These are phyloP conservation scores for Steinernema feltiae DNA, from an alignment of 1,140 invertebrate genomes.

Conservation along the genomic window DNA sequence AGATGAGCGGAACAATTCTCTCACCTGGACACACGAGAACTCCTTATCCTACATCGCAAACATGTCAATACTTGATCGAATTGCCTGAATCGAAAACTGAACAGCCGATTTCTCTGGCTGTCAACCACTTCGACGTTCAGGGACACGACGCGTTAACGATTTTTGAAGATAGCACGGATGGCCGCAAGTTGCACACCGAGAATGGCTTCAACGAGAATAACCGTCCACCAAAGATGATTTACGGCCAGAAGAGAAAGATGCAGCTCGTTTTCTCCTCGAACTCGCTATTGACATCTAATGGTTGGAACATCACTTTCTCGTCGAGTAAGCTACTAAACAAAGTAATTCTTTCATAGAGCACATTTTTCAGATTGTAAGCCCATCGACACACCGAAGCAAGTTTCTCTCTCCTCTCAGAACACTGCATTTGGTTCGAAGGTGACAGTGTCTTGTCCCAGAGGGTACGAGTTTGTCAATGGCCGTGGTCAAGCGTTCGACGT, in stretches of 20 bases:
- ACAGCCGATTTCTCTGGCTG: slow-evolving; percentile 74
- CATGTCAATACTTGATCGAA: slow-evolving; percentile 49
- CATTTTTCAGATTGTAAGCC: slow-evolving; percentile 74
- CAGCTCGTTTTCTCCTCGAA: slow-evolving; percentile 78
- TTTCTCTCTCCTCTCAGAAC: slow-evolving; percentile 71
- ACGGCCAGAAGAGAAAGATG: slow-evolving; percentile 85
- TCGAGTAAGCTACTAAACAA: slow-evolving; percentile 65
- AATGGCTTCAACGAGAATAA: slow-evolving; percentile 69
- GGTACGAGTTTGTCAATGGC: slow-evolving; percentile 82
- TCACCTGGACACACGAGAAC: slow-evolving; percentile 47
- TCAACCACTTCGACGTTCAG: slow-evolving; percentile 77
- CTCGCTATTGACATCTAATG: slow-evolving; percentile 72
- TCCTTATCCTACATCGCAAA: slow-evolving; percentile 49
- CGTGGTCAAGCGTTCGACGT: slow-evolving; percentile 46
- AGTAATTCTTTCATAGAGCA: not conserved
- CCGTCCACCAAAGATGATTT: slow-evolving; percentile 78
- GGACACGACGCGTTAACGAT: slow-evolving; percentile 77
- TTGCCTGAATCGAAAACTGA: slow-evolving; percentile 36
- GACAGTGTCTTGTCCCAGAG: slow-evolving; percentile 80
- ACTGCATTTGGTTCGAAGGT: slow-evolving; percentile 83
- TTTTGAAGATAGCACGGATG: slow-evolving; percentile 9
- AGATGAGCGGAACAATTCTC: slow-evolving; percentile 39
- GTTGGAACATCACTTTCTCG: slow-evolving; percentile 84
- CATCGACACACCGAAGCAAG: slow-evolving; percentile 72
- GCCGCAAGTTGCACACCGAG: slow-evolving; percentile 8